A percentile compares a stretch with the other conserved stretches of the same genome.
Conservation (phyloP, 2,888 invertebrate species). For the Cheilosia soror region DNA sequence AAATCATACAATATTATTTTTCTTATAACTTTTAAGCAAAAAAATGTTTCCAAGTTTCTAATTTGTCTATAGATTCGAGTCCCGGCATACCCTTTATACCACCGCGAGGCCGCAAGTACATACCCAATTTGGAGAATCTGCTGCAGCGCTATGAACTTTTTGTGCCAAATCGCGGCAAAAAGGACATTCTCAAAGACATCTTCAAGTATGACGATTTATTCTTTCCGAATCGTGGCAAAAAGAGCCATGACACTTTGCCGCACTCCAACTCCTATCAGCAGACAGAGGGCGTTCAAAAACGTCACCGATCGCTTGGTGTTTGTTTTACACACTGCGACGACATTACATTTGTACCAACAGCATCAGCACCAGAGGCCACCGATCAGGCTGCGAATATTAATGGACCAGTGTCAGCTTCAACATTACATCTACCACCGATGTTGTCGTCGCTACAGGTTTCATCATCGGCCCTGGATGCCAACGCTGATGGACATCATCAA, state of each 20-base stretch:
- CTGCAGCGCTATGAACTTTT: constrained; percentile 81
- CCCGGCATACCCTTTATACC: constrained; percentile 81
- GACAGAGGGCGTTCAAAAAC: constrained; percentile 12
- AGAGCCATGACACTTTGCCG: constrained; percentile 52
- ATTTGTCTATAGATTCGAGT: constrained; percentile 21
- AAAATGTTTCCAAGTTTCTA: constrained; percentile 13
- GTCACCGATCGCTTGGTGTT: constrained; percentile 33
- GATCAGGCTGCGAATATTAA: constrained; percentile 59
- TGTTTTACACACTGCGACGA: constrained; percentile 51
- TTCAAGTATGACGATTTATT: constrained; percentile 83
- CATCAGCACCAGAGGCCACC: constrained; percentile 20
- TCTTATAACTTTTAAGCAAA: neutral
- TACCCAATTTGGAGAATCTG: constrained; percentile 79
- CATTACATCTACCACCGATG: constrained; percentile 54
- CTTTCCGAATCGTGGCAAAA: constrained; percentile 83
- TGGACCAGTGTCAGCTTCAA: constrained; percentile 59
- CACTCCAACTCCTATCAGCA: constrained; percentile 21
- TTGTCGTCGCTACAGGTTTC: constrained; percentile 16
- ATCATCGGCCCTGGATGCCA: constrained; percentile 32
- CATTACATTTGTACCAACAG: constrained; percentile 30
- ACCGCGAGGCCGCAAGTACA: constrained; percentile 82
- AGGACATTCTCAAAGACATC: constrained; percentile 82
- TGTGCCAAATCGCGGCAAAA: constrained; percentile 83
- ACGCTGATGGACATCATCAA: constrained; percentile 46
- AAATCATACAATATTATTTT: neutral